Conservation (phyloP, 2,888 invertebrate genomes). For the Lymantria dispar region DNA sequence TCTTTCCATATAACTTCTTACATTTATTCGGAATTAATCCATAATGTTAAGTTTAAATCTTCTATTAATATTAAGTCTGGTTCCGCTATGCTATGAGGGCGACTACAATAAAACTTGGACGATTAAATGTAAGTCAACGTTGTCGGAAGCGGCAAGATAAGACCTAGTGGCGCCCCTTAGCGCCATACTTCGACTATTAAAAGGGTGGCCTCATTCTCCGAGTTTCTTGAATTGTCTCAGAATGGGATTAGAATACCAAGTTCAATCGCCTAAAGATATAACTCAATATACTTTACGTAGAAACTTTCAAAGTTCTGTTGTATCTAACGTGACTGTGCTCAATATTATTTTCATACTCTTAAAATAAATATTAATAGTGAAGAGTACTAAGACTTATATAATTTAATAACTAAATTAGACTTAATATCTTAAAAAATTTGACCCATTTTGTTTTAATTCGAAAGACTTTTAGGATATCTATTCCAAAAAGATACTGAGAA, state of each 20-base stretch:
- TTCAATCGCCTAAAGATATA: neutral
- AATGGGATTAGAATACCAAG: conserved; percentile 45
- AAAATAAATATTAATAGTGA: too few relatives aligned
- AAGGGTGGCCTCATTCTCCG: conserved; percentile 56
- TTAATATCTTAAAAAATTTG: too few relatives aligned
- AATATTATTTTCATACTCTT: too few relatives aligned
- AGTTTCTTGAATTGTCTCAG: conserved; percentile 51
- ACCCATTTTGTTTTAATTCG: too few relatives aligned
- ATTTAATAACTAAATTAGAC: too few relatives aligned
- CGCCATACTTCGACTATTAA: conserved; percentile 69
- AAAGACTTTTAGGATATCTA: too few relatives aligned
- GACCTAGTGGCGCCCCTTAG: conserved; percentile 65
- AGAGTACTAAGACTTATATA: too few relatives aligned
- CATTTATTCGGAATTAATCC: conserved; percentile 13
- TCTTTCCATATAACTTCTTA: too few relatives aligned
- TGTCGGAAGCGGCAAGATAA: conserved; percentile 69
- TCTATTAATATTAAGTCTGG: conserved; percentile 52
- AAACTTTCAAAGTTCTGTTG: too few relatives aligned
- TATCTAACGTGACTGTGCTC: too few relatives aligned
- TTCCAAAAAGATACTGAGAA: too few relatives aligned
- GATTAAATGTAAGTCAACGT: conserved; percentile 76
- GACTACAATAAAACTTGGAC: conserved; percentile 76
- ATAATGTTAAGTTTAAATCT: conserved; percentile 50
- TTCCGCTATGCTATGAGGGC: conserved; percentile 67
- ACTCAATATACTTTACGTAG: too few relatives aligned